Evolutionary conservation across 2,888 invertebrate genomes (phyloP).

Genomic region (Macaria liturata): DNA sequence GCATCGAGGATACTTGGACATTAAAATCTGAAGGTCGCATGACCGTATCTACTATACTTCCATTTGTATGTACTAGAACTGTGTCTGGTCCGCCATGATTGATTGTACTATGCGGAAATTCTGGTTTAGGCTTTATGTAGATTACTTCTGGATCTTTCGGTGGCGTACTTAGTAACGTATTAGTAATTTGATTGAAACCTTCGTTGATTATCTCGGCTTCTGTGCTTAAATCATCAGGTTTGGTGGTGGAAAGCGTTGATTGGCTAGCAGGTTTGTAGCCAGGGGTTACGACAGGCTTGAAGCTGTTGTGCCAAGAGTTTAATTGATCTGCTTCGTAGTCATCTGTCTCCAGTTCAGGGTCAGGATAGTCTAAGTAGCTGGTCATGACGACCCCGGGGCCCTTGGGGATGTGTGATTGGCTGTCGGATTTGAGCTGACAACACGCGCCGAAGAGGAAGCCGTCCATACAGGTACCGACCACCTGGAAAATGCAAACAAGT

Average conservation of each 20-base stretch:
- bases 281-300: conserved; percentile 74
- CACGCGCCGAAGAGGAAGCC: conserved; percentile 96
- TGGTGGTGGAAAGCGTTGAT: conserved; percentile 49
- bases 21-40: conserved; percentile 78
- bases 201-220: conserved; percentile 81
- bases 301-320: conserved; percentile 72
- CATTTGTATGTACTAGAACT: conserved; percentile 82
- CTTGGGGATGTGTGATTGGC: conserved; percentile 75
- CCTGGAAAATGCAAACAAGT: conserved; percentile 49
- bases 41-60: conserved; percentile 79
- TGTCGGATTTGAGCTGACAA: conserved; percentile 86
- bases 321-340: conserved; percentile 70
- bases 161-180: conserved; percentile 71
- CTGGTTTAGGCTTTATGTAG: conserved; percentile 62
- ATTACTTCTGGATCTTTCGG: conserved; percentile 69
- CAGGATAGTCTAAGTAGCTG: conserved; percentile 74
- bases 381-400: conserved; percentile 78
- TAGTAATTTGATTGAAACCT: conserved; percentile 82
- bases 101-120: conserved; percentile 81
- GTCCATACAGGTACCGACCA: conserved; percentile 94
- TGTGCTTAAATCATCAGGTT: conserved; percentile 58
- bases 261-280: conserved; percentile 63
- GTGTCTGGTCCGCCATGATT: conserved; percentile 86
- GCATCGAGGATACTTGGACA: conserved; percentile 75
- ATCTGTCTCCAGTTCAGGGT: conserved; percentile 62